These are phyloP conservation scores for Capromys pilorides DNA, from an alignment of 2,797 vertebrate species.

Conservation along the genomic window DNA sequence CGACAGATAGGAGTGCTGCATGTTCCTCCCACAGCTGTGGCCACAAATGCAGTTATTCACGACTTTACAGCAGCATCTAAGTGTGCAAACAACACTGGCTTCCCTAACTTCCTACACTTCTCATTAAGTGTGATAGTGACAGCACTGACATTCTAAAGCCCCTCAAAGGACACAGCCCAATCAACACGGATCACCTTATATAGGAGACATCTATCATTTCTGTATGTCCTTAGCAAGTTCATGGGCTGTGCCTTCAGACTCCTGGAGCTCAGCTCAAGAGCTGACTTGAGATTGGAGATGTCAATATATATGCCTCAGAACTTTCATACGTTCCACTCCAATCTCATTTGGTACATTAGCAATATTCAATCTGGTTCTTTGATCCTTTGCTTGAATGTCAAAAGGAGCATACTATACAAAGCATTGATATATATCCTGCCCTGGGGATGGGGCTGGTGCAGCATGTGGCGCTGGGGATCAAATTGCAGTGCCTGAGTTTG, in stretches of 20 bases:
- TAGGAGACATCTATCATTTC: neutral
- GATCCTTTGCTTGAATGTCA: neutral
- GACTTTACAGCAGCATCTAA: neutral
- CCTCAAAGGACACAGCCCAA: neutral
- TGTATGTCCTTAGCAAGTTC: neutral
- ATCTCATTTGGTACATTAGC: neutral
- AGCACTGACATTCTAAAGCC: neutral
- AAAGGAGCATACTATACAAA: neutral
- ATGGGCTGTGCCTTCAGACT: neutral
- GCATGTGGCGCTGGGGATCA: no score
- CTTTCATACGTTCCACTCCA: neutral
- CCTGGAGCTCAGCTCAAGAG: conserved; percentile 9
- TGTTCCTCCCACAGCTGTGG: neutral
- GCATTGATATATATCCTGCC: neutral
- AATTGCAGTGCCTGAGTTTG: no score
- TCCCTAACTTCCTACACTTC: neutral
- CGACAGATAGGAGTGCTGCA: neutral
- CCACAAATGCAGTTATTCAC: neutral
- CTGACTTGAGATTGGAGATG: neutral
- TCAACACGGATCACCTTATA: neutral
- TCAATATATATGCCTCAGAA: neutral
- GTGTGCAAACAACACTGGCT: neutral
- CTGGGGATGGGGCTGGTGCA: no score
- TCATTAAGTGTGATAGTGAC: conserved; percentile 36
- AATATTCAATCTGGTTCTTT: neutral